Evolutionary conservation across 2,888 invertebrate genomes (phyloP).

Genomic region (Lochmaea crataegi): DNA sequence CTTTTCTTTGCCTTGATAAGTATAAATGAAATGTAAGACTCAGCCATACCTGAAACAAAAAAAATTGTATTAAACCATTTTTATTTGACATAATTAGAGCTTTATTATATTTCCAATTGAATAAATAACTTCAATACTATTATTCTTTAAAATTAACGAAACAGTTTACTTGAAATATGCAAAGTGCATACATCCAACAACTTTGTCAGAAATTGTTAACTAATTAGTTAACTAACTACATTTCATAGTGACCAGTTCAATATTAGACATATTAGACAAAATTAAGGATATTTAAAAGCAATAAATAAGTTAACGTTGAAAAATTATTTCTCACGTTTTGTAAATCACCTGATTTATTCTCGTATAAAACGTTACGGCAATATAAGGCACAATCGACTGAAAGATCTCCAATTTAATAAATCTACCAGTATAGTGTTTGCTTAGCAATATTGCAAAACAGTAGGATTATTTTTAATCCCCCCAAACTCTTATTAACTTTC

Average conservation of each 20-base stretch:
- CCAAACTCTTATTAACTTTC: conserved; percentile 67
- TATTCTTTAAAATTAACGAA: too few relatives aligned
- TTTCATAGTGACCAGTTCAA: too few relatives aligned
- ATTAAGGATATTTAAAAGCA: too few relatives aligned
- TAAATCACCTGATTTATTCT: too few relatives aligned
- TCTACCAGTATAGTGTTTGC: conserved; percentile 46
- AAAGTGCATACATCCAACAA: too few relatives aligned
- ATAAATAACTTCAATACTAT: too few relatives aligned
- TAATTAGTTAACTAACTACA: too few relatives aligned
- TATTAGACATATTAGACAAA: too few relatives aligned
- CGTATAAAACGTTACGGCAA: not conserved
- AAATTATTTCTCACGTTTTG: not conserved
- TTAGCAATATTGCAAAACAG: conserved; percentile 66
- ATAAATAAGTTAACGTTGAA: not conserved
- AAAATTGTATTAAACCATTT: not conserved
- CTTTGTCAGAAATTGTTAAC: too few relatives aligned
- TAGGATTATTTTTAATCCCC: conserved; percentile 67
- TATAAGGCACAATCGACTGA: conserved; percentile 17
- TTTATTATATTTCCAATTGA: not conserved
- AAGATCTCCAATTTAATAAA: conserved; percentile 45
- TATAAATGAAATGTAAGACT: not conserved
- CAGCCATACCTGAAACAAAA: conserved; percentile 26
- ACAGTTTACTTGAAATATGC: too few relatives aligned
- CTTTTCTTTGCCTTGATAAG: not conserved
- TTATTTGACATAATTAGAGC: too few relatives aligned